A percentile compares a stretch with the other conserved stretches of the same genome.
Evolutionary conservation across 1,140 invertebrate genomes (phyloP).

Genomic region (Caerostris darwini): DNA sequence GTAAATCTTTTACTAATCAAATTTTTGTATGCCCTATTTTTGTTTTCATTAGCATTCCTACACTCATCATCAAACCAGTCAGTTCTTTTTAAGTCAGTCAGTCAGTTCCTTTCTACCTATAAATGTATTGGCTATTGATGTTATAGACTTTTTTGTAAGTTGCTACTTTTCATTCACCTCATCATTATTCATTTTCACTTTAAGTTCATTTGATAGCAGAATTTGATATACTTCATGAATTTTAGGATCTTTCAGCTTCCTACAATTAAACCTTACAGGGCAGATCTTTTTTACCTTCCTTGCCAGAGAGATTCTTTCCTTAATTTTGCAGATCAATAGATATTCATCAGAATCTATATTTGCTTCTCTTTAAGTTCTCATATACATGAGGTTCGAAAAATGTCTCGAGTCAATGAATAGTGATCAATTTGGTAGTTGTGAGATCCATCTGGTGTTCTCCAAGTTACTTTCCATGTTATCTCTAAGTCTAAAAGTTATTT

Average conservation of each 20-base stretch:
- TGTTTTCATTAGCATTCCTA: slow-evolving; percentile 40
- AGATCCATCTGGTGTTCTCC: background rate
- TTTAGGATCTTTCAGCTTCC: background rate
- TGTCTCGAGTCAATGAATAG: slow-evolving; percentile 15
- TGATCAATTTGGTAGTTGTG: background rate
- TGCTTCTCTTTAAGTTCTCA: slow-evolving; percentile 18
- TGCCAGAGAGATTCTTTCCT: slow-evolving; percentile 24
- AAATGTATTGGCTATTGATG: slow-evolving; percentile 17
- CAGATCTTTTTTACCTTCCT: background rate
- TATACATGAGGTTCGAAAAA: slow-evolving; percentile 16
- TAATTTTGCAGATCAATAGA: slow-evolving; percentile 50
- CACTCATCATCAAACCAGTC: slow-evolving; percentile 38
- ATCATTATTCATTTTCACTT: slow-evolving; percentile 13
- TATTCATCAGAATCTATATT: slow-evolving; percentile 20
- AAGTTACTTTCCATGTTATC: background rate
- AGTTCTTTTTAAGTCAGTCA: background rate
- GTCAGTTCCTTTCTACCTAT: background rate
- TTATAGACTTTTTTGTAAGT: background rate
- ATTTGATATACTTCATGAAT: background rate
- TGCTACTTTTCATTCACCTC: slow-evolving; percentile 31
- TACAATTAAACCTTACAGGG: slow-evolving; percentile 2
- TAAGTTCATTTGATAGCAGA: slow-evolving; percentile 29
- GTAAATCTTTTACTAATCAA: slow-evolving; percentile 18
- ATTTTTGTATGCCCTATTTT: slow-evolving; percentile 45
- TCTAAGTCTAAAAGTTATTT: background rate